Evolutionary conservation across 2,113 vertebrate species (phyloP).

Genomic region (Herpailurus yagouaroundi): DNA sequence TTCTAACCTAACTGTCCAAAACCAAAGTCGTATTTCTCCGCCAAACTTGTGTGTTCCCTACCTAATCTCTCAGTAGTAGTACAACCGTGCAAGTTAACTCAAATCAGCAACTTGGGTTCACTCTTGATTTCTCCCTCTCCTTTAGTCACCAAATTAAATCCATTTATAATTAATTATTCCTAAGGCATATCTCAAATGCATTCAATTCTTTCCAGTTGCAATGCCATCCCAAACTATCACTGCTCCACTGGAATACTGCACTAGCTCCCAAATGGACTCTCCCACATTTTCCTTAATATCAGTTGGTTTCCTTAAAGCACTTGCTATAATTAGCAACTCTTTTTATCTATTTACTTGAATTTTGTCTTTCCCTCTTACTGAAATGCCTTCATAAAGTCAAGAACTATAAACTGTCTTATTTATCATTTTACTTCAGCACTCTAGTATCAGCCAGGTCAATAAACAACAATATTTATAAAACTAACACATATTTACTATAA

Average conservation of each 20-base stretch:
- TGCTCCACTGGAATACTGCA: neutral
- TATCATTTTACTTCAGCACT: neutral
- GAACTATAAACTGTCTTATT: neutral
- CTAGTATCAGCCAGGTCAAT: neutral
- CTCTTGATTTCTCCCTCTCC: neutral
- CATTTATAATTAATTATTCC: neutral
- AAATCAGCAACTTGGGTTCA: neutral
- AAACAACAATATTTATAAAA: constrained; percentile 6
- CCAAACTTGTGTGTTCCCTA: neutral
- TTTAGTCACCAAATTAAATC: neutral
- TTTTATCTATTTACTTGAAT: constrained; percentile 16
- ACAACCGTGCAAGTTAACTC: neutral
- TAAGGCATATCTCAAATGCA: neutral
- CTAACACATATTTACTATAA: neutral
- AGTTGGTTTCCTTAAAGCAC: neutral
- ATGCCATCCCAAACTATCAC: neutral
- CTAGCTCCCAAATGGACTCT: neutral
- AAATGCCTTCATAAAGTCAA: neutral
- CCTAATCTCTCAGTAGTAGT: neutral
- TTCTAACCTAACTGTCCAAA: constrained; percentile 9
- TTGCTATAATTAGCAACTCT: neutral
- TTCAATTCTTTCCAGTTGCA: neutral
- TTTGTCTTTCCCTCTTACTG: neutral
- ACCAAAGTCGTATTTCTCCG: neutral
- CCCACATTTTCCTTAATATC: neutral